Base-by-base conservation (phyloP, 2,888 invertebrate species). In the Phlogophora meticulosa region DNA sequence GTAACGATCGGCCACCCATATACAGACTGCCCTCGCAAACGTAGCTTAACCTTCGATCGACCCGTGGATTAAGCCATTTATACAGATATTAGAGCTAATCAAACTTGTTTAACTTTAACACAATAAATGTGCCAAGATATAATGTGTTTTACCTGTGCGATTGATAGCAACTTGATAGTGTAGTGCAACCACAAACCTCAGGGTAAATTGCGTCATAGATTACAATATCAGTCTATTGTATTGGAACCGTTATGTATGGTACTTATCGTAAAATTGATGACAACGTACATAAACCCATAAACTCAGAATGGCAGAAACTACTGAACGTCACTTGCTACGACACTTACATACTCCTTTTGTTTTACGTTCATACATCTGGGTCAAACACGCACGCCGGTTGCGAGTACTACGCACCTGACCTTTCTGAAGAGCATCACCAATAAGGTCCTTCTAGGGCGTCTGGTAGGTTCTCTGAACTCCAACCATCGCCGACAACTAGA, bases 161-260 rank as follows among this genome's bases (percentile, higher is more conserved):
- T 2, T 13, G 49, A 59, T 38, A 60, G 69, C 36, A 38, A 67
- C 15, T 13, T n/a, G 70, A 67, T 67, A 67, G 15, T 5, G 28
- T n/a, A 17, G 28, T n/a, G 17, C 28, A 5, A 67, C 67, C 67
- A 28, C 67, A 67, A 43, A 69, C 49, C 70, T 22, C 70, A 32
- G 4, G 17, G 36, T 59, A 60, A 36, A 10, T 67, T 59, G 49
- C 60, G 60, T 51, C 49, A 60, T 4, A 38, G 15, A 69, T 60
- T 59, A 15, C 32, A 17, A 32, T 43, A 51, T 24, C 45, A n/a
- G 17, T n/a, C 10, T 7, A 13, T 7, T 9, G 36, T 64, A 51
- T 20, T 34, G 17, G 7, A n/a, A 34, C 34, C 17, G 7, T 46
- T 13, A 28, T 10, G 36, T 11, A 2, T 28, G 4, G 15, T 32